Conservation (phyloP, 2,113 vertebrate genomes). For the Melanostigma gelatinosum region DNA sequence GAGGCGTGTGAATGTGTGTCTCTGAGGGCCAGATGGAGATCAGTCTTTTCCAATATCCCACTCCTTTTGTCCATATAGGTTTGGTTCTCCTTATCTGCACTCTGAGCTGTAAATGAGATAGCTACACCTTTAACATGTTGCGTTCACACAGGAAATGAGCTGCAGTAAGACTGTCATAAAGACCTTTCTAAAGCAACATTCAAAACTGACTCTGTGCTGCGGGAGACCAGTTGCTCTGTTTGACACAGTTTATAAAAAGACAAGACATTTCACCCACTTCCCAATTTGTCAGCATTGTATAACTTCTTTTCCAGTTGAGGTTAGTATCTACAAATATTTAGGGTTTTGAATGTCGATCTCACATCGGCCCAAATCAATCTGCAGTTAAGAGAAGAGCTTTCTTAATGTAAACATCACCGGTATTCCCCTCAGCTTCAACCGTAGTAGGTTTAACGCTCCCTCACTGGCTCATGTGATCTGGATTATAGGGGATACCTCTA, state of each 20-base stretch:
- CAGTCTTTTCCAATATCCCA: slow-evolving; percentile 22
- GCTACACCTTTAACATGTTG: slow-evolving; percentile 5
- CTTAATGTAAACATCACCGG: slow-evolving; percentile 7
- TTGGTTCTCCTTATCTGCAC: slow-evolving; percentile 37
- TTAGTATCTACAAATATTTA: slow-evolving; percentile 11
- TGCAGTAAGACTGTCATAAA: background rate
- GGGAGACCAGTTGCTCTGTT: background rate
- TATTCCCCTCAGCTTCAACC: background rate
- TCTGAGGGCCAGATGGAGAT: slow-evolving; percentile 29
- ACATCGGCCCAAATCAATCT: background rate
- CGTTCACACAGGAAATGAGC: slow-evolving; percentile 29
- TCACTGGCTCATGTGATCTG: slow-evolving; percentile 9
- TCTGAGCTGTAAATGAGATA: slow-evolving; percentile 21
- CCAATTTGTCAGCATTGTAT: background rate
- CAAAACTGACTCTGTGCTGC: too few species aligned
- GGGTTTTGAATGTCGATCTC: background rate
- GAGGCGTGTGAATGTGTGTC: slow-evolving; percentile 30
- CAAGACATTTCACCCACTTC: background rate
- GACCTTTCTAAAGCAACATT: background rate
- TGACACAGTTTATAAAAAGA: background rate
- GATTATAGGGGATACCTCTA: slow-evolving; percentile 13
- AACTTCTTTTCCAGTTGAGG: background rate
- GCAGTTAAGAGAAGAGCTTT: background rate
- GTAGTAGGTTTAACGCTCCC: background rate
- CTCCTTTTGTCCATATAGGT: slow-evolving; percentile 52